phyloP scores from a whole-genome alignment of 2,113 vertebrate genomes.

The Polypterus bichir region DNA sequence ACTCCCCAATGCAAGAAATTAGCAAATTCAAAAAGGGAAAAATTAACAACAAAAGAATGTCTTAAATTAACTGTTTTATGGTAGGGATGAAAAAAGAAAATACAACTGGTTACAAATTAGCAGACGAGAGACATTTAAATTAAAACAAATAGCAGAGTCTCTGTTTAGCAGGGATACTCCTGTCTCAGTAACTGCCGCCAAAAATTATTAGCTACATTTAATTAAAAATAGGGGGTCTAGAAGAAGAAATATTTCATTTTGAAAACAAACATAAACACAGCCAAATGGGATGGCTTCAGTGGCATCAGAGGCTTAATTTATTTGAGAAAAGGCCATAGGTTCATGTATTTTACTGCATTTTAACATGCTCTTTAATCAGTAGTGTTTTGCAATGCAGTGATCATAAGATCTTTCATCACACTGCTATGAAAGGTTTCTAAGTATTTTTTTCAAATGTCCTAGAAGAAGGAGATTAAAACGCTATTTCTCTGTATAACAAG shows the following conservation, averaged over 20 bases:
- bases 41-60: too few species aligned
- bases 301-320: not conserved
- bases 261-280: slow-evolving; percentile 30
- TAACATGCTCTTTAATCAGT: not conserved
- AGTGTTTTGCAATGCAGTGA: not conserved
- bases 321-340: not conserved
- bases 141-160: too few species aligned
- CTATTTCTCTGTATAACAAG: too few species aligned
- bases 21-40: too few species aligned
- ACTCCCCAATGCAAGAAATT: too few species aligned
- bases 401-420: not conserved
- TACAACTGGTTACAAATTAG: too few species aligned
- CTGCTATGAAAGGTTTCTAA: not conserved
- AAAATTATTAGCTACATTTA: slow-evolving; percentile 22
- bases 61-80: too few species aligned
- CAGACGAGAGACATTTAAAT: too few species aligned
- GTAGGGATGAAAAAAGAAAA: too few species aligned
- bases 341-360: not conserved
- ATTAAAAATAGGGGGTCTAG: slow-evolving; percentile 38
- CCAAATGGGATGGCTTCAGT: not conserved
- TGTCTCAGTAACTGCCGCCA: not conserved
- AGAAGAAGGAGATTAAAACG: too few species aligned
- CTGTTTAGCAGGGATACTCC: not conserved
- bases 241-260: slow-evolving; percentile 37
- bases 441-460: not conserved